Evolutionary conservation across 1,140 invertebrate species (phyloP), one percentile per base, ranked within the genome.

Genomic region (Rhagoletis zephyria): DNA sequence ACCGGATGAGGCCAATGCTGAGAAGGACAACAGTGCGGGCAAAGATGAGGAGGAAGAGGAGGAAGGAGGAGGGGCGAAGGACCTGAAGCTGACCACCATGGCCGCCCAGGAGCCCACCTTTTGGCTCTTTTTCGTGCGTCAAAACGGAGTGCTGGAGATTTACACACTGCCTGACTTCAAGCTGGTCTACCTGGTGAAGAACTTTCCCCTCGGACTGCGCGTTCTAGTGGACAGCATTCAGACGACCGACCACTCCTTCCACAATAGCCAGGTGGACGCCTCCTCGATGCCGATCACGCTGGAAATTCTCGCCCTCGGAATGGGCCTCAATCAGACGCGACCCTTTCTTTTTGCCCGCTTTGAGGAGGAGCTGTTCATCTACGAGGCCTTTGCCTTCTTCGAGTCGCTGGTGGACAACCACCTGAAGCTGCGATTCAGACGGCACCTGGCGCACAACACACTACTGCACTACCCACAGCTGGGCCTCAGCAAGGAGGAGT

Each of bases 161-260:
- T 98, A 98, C 93, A 97, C 96, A 0, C 93, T 99, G 87, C 98
- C 98, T 0, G 97, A 98, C 92, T 96, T 99, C 94, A 96, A 96
- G 88, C 94, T 98, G 48, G 96, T 96, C 89, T 97, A 97, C 93
- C 93, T 97, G 48, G 95, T 97, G 14, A 94, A 95, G 2, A 96
- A 96, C 90, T 94, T 97, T 85, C 95, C 96, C 88, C 94, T 95
- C 77, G 97, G 96, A 1, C 95, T 95, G 10, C 94, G 94, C 90
- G 94, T 95, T 3, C 90, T 95, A 5, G 94, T 94, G 0, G 95
- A 95, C 90, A n/a, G n/a, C n/a, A n/a, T n/a, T n/a, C n/a, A n/a
- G n/a, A n/a, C n/a, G n/a, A n/a, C n/a, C n/a, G n/a, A n/a, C n/a
- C n/a, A n/a, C n/a, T n/a, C n/a, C n/a, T n/a, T n/a, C n/a, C n/a